Base-by-base conservation (phyloP, 2,797 vertebrate genomes). In the Esox lucius region DNA sequence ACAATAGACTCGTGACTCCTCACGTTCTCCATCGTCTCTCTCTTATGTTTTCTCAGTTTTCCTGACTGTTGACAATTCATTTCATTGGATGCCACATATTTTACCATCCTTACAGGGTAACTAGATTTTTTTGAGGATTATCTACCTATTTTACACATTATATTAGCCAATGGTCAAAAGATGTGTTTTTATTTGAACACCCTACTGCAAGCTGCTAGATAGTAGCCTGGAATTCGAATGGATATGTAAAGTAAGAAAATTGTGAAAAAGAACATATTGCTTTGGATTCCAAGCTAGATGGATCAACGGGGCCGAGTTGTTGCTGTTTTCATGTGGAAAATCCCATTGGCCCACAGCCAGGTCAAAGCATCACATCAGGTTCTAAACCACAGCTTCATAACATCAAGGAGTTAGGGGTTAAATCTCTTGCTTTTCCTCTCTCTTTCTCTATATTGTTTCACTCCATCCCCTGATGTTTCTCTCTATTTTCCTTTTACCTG, bases 361-460 rank as follows among this genome's bases (percentile, higher is more conserved):
- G 51, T 81, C 59, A 64, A 49, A 81, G 69, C 74, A 73, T 77
- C 66, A 62, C 66, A 73, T 76, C 67, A 71, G 75, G 84, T 46
- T 46, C 42, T 3, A 46, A 46, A 46, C 42, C 42, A 46, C 42
- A 46, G 91, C 85, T 92, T 89, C 84, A 76, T 82, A 81, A 76
- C 15, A 73, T 76, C 84, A 33, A 87, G 87, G 84, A 91, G 88
- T 90, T 89, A 90, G 80, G 83, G 81, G 88, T 91, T 90, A 90
- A 91, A 89, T 83, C 81, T 83, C 86, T 78, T 83, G 86, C 11
- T 0, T 87, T 90, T 85, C 87, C 81, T 88, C 87, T 90, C 80
- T 83, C 73, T 83, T 80, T 85, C 84, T 80, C 77, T 85, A 83
- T 88, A 82, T 48, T 51, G 72, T 75, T 28, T 56, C 16, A 4